phyloP scores from a whole-genome alignment of 2,113 vertebrate genomes.

The Oryzias celebensis region DNA sequence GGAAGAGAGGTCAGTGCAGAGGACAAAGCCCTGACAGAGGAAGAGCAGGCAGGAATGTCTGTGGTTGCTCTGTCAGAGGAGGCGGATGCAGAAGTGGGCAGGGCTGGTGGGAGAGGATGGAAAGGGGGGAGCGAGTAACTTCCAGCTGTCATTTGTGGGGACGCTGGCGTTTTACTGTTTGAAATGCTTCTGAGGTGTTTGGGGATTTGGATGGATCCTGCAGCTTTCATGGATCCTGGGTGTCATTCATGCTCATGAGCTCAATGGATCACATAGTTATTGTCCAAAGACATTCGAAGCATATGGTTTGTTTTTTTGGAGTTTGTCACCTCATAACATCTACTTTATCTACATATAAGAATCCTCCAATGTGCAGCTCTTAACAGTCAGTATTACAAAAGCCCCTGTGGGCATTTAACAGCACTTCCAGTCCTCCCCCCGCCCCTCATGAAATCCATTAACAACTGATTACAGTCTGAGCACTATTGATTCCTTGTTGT shows the following conservation, averaged over 20 bases:
- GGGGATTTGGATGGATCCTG: slow-evolving; percentile 15
- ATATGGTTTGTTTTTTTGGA: background rate
- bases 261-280: slow-evolving; percentile 14
- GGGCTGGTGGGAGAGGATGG: slow-evolving; percentile 32
- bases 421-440: slow-evolving; percentile 14
- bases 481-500: slow-evolving; percentile 33
- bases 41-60: slow-evolving; percentile 20
- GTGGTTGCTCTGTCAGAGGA: slow-evolving; percentile 13
- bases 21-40: slow-evolving; percentile 52
- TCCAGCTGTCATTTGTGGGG: slow-evolving; percentile 17
- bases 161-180: slow-evolving; percentile 5
- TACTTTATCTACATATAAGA: background rate
- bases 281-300: background rate
- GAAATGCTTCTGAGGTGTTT: slow-evolving; percentile 6
- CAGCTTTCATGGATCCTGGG: background rate
- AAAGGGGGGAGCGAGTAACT: slow-evolving; percentile 11
- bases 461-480: slow-evolving; percentile 21
- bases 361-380: slow-evolving; percentile 6
- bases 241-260: slow-evolving; percentile 19
- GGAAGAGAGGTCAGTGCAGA: slow-evolving; percentile 78
- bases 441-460: slow-evolving; percentile 13
- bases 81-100: slow-evolving; percentile 35
- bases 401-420: slow-evolving; percentile 3
- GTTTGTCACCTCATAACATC: background rate
- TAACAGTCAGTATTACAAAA: slow-evolving; percentile 27